phyloP scores from a whole-genome alignment of 2,888 invertebrate species.

The Meta bourneti region DNA sequence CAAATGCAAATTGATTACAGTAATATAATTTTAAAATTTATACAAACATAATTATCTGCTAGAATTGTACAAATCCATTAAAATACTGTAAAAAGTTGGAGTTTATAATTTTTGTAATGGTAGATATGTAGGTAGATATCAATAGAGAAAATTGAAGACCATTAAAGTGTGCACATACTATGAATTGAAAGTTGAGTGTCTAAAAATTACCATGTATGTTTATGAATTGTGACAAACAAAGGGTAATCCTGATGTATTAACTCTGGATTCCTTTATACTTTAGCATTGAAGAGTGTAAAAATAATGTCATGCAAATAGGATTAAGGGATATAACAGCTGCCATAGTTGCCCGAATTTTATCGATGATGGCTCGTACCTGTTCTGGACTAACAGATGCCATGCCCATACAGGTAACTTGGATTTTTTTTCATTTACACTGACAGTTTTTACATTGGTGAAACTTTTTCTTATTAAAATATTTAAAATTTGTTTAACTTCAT shows the following conservation, averaged over 20 bases:
- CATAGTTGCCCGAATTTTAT: slow-evolving; percentile 91
- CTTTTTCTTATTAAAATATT: not conserved
- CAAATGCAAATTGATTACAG: too few species aligned
- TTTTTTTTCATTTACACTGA: not conserved
- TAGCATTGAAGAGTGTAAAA: slow-evolving; percentile 92
- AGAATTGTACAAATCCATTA: too few species aligned
- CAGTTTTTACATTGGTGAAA: not conserved
- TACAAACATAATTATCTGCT: too few species aligned
- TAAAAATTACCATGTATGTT: too few species aligned
- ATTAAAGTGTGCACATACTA: too few species aligned
- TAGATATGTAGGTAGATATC: too few species aligned
- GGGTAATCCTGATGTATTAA: not conserved
- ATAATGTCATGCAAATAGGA: slow-evolving; percentile 89
- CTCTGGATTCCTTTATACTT: not conserved
- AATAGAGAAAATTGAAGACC: too few species aligned
- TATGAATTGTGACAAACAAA: too few species aligned
- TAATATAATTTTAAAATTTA: too few species aligned
- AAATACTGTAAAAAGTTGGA: too few species aligned
- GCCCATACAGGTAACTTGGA: slow-evolving; percentile 77
- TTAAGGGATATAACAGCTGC: slow-evolving; percentile 88
- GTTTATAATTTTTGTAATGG: too few species aligned
- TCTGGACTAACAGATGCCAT: slow-evolving; percentile 86
- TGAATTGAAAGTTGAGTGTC: too few species aligned
- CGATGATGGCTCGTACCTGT: slow-evolving; percentile 92
- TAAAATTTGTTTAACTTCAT: not conserved